phyloP scores from a whole-genome alignment of 2,888 invertebrate species.

The Drosophila austrosaltans region DNA sequence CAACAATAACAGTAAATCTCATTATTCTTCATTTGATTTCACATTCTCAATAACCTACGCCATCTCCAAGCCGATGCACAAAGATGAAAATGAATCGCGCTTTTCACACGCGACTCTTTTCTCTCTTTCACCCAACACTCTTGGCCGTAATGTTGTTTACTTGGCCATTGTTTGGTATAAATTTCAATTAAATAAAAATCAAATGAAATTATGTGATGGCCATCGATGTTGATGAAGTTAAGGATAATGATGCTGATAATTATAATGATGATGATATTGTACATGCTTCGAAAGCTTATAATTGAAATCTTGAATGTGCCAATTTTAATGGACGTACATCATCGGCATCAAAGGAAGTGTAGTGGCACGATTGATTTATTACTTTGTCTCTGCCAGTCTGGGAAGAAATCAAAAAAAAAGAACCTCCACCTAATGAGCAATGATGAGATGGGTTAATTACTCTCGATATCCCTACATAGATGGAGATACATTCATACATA shows the following conservation, averaged over 20 bases:
- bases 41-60: constrained; percentile 42
- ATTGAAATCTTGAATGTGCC: constrained; percentile 66
- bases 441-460: constrained; percentile 55
- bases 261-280: constrained; percentile 26
- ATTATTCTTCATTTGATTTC: constrained; percentile 77
- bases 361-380: constrained; percentile 50
- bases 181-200: constrained; percentile 75
- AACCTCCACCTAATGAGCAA: not conserved
- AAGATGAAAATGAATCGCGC: constrained; percentile 41
- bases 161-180: constrained; percentile 66
- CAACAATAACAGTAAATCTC: constrained; percentile 64
- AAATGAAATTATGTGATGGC: constrained; percentile 69
- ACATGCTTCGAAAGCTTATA: constrained; percentile 48
- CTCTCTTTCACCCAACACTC: not conserved
- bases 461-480: not conserved
- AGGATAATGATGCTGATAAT: constrained; percentile 25
- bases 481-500: not conserved
- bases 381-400: constrained; percentile 31
- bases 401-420: constrained; percentile 8
- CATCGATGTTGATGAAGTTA: constrained; percentile 39
- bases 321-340: constrained; percentile 56
- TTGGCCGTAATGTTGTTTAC: constrained; percentile 25
- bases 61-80: constrained; percentile 5
- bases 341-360: constrained; percentile 33
- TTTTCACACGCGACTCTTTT: constrained; percentile 35